Base-by-base conservation (phyloP, 2,113 vertebrate species). In the Alaudala cheleensis region DNA sequence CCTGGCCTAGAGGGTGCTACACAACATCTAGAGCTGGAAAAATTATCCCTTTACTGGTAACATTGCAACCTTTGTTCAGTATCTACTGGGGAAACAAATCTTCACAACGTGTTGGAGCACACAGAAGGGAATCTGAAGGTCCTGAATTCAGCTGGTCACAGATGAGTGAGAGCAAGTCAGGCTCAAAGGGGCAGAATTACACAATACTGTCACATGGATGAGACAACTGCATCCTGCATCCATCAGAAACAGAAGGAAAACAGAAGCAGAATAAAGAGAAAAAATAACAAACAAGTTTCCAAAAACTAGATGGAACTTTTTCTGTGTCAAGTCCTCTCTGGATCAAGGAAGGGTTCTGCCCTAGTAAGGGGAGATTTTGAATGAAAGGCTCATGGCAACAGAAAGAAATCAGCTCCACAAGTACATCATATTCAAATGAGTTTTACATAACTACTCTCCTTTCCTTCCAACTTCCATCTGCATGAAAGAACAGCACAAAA, bases 391-490 rank as follows among this genome's bases (percentile, higher is more conserved):
- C 50, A 76, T 87, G 70, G 88, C 88, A 92, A 95, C 85, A 90
- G 81, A 69, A 95, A 53, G 49, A 92, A 95, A 95, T 91, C 50
- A 91, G 74, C 74, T 92, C 70, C 50, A 82, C 49, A 58, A 83
- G 74, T 86, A 70, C 80, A 19, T 90, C 58, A 93, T 88, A 94
- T 96, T 96, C 82, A 93, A 96, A 95, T 94, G 81, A 96, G 72
- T 77, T 95, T 97, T 96, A 96, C 44, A 84, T 93, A 96, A 94
- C 93, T 74, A 90, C 67, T 65, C 92, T 91, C 54, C 34, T 70
- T 87, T 82, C 85, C 82, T 81, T 95, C 79, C 93, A 87, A 4
- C 17, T 82, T 73, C 62, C 83, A 81, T 93, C 58, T 90, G 79
- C 58, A 45, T 62, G 81, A 85, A 82, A 85, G 51, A 94, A 65